Percentiles rank a stretch among this genome's conserved stretches.
These are phyloP conservation scores for Caenorhabditis plicata DNA, from an alignment of 2,888 invertebrate species.

Conservation along the genomic window DNA sequence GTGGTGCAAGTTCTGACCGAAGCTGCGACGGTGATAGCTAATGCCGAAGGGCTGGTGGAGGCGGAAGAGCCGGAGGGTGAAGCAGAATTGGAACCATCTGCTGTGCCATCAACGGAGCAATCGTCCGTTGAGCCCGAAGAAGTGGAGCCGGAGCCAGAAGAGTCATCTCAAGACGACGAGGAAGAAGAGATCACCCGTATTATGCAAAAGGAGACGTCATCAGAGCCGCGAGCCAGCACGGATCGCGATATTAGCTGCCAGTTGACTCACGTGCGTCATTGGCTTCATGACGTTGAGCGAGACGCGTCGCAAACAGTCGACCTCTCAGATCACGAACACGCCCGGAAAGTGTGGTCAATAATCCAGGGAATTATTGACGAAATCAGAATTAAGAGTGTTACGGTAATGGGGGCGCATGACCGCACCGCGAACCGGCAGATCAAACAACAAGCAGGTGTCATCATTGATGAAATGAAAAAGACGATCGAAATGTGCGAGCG, in stretches of 20 bases:
- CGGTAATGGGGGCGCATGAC: constrained; percentile 27
- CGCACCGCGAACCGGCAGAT: constrained; percentile 21
- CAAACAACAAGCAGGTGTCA: constrained; percentile 22
- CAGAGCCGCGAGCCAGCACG: constrained; percentile 7
- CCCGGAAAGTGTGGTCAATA: constrained; percentile 37
- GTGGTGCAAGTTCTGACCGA: constrained; percentile 34
- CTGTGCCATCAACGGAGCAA: constrained; percentile 7
- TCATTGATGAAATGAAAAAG: constrained; percentile 30
- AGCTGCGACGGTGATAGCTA: constrained; percentile 17
- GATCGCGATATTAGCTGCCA: constrained; percentile 27
- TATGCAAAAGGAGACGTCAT: background rate
- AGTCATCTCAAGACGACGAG: constrained; percentile 5
- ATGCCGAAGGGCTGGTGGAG: constrained; percentile 16
- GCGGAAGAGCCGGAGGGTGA: no score
- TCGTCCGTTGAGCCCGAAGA: constrained; percentile 4
- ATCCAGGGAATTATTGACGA: constrained; percentile 38
- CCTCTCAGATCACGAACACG: constrained; percentile 47
- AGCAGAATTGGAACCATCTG: background rate
- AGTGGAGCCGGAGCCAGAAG: no score
- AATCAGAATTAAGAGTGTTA: constrained; percentile 28
- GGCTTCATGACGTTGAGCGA: constrained; percentile 61
- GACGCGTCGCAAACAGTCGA: constrained; percentile 60
- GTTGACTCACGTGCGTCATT: constrained; percentile 51
- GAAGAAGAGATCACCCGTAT: background rate
- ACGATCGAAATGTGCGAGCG: constrained; percentile 26